Conservation (phyloP, 1,140 invertebrate species). For the Eumeta japonica region DNA sequence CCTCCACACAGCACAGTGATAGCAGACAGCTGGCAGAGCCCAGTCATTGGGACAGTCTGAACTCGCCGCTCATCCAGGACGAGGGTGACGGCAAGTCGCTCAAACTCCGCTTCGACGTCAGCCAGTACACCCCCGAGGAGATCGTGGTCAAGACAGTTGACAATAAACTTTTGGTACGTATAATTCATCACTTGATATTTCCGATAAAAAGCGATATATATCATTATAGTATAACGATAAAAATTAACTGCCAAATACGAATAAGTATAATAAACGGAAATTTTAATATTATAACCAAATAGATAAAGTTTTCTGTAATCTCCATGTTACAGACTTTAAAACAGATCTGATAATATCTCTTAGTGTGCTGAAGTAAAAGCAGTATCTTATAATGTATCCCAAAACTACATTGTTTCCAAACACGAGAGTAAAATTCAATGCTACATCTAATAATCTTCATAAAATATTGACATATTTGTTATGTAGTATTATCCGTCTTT, state of each 20-base stretch:
- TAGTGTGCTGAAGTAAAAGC: too few relatives aligned
- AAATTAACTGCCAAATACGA: not conserved
- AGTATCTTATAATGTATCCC: too few relatives aligned
- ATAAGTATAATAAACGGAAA: not conserved
- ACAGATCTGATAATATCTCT: constrained; percentile 2
- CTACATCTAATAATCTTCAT: too few relatives aligned
- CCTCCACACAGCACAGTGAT: constrained; percentile 59
- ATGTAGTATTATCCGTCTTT: too few relatives aligned
- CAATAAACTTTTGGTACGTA: constrained; percentile 90
- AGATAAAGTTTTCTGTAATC: constrained; percentile 3
- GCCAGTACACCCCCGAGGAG: constrained; percentile 91
- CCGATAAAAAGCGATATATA: not conserved
- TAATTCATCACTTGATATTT: not conserved
- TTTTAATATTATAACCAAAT: too few relatives aligned
- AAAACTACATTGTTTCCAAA: too few relatives aligned
- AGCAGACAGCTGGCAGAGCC: constrained; percentile 57
- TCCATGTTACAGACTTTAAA: not conserved
- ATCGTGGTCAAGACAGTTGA: constrained; percentile 96
- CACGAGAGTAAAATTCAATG: too few relatives aligned
- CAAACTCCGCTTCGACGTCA: constrained; percentile 91
- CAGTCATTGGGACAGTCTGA: constrained; percentile 65
- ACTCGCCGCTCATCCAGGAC: constrained; percentile 88
- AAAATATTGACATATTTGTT: too few relatives aligned
- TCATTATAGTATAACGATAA: not conserved
- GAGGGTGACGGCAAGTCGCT: constrained; percentile 86